phyloP scores from a whole-genome alignment of 2,113 vertebrate genomes.

The Hemiscyllium ocellatum region DNA sequence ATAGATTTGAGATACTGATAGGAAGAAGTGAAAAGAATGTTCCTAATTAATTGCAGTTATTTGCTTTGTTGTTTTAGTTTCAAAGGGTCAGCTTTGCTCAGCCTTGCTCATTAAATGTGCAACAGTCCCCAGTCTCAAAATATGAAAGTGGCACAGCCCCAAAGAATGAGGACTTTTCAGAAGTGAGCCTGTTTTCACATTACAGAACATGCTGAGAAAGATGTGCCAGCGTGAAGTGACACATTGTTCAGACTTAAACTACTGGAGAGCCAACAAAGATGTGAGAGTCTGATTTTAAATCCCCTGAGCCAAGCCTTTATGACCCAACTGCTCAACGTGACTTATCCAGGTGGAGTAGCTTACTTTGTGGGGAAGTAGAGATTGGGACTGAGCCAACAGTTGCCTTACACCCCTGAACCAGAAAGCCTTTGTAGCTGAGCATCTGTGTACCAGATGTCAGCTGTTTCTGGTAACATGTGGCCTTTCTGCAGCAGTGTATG shows the following conservation, averaged over 20 bases:
- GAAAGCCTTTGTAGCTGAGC: slow-evolving; percentile 25
- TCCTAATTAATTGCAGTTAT: neutral
- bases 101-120: neutral
- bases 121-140: neutral
- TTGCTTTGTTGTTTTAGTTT: neutral
- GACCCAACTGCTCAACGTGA: neutral
- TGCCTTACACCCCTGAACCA: neutral
- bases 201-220: neutral
- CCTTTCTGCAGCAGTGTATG: neutral
- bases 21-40: neutral
- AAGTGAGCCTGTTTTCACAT: neutral
- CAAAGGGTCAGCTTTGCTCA: neutral
- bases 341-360: neutral
- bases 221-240: neutral
- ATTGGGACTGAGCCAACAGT: neutral
- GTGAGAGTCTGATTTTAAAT: neutral
- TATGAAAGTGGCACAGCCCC: neutral
- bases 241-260: neutral
- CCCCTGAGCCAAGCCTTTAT: neutral
- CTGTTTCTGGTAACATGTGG: slow-evolving; percentile 21
- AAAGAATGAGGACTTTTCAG: neutral
- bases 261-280: neutral
- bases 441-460: slow-evolving; percentile 28
- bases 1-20: neutral
- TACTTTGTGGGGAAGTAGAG: neutral